phyloP scores from a whole-genome alignment of 2,797 vertebrate species.

The Peromyscus melanophrys region DNA sequence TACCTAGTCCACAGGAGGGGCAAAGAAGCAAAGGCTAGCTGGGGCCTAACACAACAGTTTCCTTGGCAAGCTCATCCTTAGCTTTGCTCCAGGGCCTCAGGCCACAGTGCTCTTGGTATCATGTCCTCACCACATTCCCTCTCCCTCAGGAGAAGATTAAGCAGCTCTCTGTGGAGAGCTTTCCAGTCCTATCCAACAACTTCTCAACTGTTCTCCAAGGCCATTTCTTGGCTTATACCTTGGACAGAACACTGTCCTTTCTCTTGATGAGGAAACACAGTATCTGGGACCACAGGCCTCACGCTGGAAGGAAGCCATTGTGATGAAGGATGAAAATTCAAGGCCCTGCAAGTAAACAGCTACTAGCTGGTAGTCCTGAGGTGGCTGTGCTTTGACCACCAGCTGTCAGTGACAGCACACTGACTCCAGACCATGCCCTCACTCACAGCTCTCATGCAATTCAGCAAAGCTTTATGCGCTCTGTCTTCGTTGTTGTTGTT shows the following conservation, averaged over 20 bases:
- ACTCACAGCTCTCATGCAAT: not conserved
- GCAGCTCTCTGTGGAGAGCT: not conserved
- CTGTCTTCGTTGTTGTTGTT: too few relatives aligned
- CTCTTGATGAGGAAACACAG: constrained; percentile 2
- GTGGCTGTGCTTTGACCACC: not conserved
- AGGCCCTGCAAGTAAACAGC: not conserved
- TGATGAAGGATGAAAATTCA: not conserved
- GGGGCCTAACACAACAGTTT: not conserved
- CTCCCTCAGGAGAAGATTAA: not conserved
- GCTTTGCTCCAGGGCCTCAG: not conserved
- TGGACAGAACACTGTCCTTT: constrained; percentile 17
- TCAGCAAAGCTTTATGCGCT: not conserved
- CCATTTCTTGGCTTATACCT: not conserved
- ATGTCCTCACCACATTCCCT: not conserved
- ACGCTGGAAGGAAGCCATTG: not conserved
- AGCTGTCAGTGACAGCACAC: not conserved
- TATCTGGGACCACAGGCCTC: not conserved
- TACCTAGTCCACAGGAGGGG: not conserved
- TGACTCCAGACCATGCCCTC: not conserved
- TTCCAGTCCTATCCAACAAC: not conserved
- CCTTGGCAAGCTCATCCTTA: not conserved
- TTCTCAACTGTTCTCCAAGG: not conserved
- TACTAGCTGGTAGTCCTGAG: not conserved
- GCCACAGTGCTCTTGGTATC: not conserved
- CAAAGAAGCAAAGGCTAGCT: not conserved